Base-by-base conservation (phyloP, 2,888 invertebrate species). In the Athrips mouffetella region DNA sequence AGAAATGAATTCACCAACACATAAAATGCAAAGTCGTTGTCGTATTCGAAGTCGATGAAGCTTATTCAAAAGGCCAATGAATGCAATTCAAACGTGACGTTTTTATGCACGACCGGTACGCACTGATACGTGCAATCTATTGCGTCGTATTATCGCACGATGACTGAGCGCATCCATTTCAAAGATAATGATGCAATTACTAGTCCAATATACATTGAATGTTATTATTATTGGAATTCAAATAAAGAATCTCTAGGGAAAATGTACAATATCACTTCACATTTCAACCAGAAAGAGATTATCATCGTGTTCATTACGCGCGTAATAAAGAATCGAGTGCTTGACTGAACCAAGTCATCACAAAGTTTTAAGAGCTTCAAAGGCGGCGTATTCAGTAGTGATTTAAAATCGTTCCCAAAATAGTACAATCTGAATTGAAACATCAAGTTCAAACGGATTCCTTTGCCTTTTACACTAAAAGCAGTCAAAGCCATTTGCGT, bases 401-500 rank as follows among this genome's bases (percentile, higher is more conserved):
- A 7, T 6, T 7, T 37, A 15, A 13, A 40, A 30, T 18, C 16
- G 18, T 11, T 29, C 30, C 29, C 11, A 42, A 42, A 42, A 42
- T 42, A 42, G 41, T 41, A 31, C n/a, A 7, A 16, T 23, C 40
- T 25, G 25, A 40, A 40, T 40, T 42, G 45, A 15, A 45, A 20
- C 33, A 45, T 37, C 45, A 50, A 58, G 58, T 57, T 58, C 58
- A 59, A 59, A 61, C 55, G 47, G 39, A 52, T 49, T 48, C 39
- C 21, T 25, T 16, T 31, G 13, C 15, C 25, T 49, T 50, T 48
- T 39, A 1, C 45, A 44, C 51, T 37, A 44, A 42, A 39, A 40
- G 10, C 37, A n/a, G n/a, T n/a, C n/a, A n/a, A n/a, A n/a, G n/a
- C 47, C 52, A 47, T 49, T 49, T 42, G 15, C 23, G n/a, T 21